These are phyloP conservation scores for Telmatochromis sp. DNA, from an alignment of 2,113 vertebrate genomes.

Conservation along the genomic window DNA sequence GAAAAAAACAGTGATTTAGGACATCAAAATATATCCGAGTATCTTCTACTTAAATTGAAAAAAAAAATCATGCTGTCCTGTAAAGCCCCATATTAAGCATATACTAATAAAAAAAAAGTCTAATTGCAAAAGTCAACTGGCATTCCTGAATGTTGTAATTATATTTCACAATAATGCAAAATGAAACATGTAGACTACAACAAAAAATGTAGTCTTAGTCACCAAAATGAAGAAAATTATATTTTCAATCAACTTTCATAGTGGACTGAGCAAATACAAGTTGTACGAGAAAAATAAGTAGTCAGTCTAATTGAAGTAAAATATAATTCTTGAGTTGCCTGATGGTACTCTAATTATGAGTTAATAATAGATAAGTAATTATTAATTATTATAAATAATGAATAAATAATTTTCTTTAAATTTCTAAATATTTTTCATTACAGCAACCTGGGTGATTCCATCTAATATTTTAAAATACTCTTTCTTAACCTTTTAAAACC, in stretches of 20 bases:
- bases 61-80: background rate
- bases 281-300: background rate
- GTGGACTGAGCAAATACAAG: background rate
- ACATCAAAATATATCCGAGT: background rate
- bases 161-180: background rate
- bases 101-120: background rate
- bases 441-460: background rate
- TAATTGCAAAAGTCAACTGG: background rate
- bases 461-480: background rate
- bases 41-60: background rate
- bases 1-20: background rate
- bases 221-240: background rate
- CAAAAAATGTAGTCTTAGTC: background rate
- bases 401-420: background rate
- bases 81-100: background rate
- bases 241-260: background rate
- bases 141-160: background rate
- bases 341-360: background rate
- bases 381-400: background rate
- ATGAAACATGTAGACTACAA: background rate
- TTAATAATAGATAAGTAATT: background rate
- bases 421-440: background rate
- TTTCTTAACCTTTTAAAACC: background rate
- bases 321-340: background rate
- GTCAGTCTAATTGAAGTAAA: background rate